phyloP scores from a whole-genome alignment of 37 sponge, comb jelly and placozoan species.

The Spongilla lacustris region DNA sequence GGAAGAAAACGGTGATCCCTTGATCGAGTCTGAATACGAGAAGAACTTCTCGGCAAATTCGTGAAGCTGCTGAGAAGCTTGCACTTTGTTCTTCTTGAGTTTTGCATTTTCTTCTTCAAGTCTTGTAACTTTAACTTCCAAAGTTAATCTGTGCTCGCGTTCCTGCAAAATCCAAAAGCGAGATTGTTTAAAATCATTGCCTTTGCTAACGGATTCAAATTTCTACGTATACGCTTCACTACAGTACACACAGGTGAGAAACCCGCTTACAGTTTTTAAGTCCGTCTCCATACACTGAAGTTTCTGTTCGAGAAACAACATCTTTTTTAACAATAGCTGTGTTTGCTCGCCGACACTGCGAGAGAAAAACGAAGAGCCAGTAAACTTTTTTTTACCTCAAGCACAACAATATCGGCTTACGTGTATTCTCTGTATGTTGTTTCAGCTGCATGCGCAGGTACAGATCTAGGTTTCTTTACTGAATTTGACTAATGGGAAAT shows the following conservation, averaged over 20 bases:
- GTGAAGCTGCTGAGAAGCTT: conserved; percentile 61
- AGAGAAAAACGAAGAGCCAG: too few relatives aligned
- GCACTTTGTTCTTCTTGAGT: conserved; percentile 19
- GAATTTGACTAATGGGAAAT: too few relatives aligned
- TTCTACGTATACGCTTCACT: too few relatives aligned
- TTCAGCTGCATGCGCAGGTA: conserved; percentile 19
- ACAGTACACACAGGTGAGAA: too few relatives aligned
- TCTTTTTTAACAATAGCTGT: conserved; percentile 32
- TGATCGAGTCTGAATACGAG: conserved; percentile 31
- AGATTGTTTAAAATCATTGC: too few relatives aligned
- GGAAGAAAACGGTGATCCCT: conserved; percentile 8
- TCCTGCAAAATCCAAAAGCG: conserved; percentile 38
- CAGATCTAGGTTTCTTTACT: conserved; percentile 7
- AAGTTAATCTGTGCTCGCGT: conserved; percentile 35
- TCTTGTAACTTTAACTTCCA: conserved; percentile 66
- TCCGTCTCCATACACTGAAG: conserved; percentile 56
- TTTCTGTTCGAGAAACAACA: conserved; percentile 57
- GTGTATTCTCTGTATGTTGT: conserved; percentile 4
- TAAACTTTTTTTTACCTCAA: neutral
- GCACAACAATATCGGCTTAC: neutral
- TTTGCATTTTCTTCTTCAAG: conserved; percentile 59
- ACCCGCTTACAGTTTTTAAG: conserved; percentile 24
- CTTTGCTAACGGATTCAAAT: neutral
- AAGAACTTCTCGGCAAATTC: conserved; percentile 62
- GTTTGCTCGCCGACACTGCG: conserved; percentile 23